These are phyloP conservation scores for Rhea pennata DNA, from an alignment of 2,113 vertebrate species.

Conservation along the genomic window DNA sequence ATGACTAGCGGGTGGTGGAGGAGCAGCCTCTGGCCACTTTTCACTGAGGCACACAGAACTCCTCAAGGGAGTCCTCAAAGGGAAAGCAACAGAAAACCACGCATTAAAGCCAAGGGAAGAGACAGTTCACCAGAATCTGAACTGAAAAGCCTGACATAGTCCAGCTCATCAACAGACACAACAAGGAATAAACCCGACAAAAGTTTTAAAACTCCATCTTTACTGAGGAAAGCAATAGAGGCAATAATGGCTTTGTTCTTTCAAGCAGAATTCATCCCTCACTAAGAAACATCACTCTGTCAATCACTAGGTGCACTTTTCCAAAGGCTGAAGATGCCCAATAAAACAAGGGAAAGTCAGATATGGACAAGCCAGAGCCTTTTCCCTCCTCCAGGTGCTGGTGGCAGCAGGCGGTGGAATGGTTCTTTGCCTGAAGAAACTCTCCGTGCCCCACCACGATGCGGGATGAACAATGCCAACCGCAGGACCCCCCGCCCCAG, in stretches of 20 bases:
- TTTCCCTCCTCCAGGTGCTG: neutral
- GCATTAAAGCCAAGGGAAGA: neutral
- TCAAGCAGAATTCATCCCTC: neutral
- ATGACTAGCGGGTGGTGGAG: neutral
- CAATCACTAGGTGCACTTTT: neutral
- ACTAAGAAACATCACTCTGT: neutral
- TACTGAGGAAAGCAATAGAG: neutral
- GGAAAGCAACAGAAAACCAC: neutral
- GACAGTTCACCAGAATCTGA: neutral
- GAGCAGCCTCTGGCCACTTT: neutral
- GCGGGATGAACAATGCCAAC: neutral
- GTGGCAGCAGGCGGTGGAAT: neutral
- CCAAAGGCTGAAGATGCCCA: neutral
- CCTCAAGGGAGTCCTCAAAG: neutral
- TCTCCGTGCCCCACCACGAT: neutral
- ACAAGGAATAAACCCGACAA: constrained; percentile 3
- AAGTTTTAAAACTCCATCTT: neutral
- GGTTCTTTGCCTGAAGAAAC: neutral
- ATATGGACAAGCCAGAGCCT: neutral
- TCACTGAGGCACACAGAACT: neutral
- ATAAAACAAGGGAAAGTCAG: neutral
- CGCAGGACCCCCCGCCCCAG: neutral
- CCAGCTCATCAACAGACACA: neutral
- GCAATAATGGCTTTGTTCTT: neutral
- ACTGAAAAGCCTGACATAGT: neutral